phyloP scores from a whole-genome alignment of 2,888 invertebrate genomes.

The Caenorhabditis drosophilae region DNA sequence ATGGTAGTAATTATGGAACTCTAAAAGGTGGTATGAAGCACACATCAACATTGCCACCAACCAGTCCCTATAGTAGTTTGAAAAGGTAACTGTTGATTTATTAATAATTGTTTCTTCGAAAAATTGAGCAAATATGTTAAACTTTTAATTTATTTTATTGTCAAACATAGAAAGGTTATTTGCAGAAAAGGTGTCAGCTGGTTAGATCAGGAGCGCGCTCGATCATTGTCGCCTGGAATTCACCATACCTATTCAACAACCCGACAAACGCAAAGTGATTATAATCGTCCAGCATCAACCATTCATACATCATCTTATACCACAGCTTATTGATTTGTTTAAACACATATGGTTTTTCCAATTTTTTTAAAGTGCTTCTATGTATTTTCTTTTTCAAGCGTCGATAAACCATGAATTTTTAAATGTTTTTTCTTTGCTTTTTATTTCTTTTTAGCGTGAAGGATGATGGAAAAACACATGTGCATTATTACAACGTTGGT shows the following conservation, averaged over 20 bases:
- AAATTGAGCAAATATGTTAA: too few species aligned
- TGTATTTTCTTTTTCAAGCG: slow-evolving; percentile 19
- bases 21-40: slow-evolving; percentile 33
- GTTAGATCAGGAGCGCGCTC: slow-evolving; percentile 53
- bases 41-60: slow-evolving; percentile 35
- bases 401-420: too few species aligned
- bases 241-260: slow-evolving; percentile 15
- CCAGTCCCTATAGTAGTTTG: slow-evolving; percentile 40
- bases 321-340: slow-evolving; percentile 26
- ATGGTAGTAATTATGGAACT: slow-evolving; percentile 21
- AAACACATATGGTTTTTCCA: too few species aligned
- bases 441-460: too few species aligned
- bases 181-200: slow-evolving; percentile 60
- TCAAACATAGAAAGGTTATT: slow-evolving; percentile 14
- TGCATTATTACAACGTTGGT: too few species aligned
- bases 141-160: too few species aligned
- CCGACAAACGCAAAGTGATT: slow-evolving; percentile 23
- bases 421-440: too few species aligned
- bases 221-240: slow-evolving; percentile 47
- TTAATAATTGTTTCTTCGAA: neutral
- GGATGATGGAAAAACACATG: too few species aligned
- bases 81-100: slow-evolving; percentile 28
- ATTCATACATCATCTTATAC: slow-evolving; percentile 40
- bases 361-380: slow-evolving; percentile 3
- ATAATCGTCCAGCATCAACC: slow-evolving; percentile 32